Conservation (phyloP, 2,888 invertebrate genomes). For the Cremastinae sp. region DNA sequence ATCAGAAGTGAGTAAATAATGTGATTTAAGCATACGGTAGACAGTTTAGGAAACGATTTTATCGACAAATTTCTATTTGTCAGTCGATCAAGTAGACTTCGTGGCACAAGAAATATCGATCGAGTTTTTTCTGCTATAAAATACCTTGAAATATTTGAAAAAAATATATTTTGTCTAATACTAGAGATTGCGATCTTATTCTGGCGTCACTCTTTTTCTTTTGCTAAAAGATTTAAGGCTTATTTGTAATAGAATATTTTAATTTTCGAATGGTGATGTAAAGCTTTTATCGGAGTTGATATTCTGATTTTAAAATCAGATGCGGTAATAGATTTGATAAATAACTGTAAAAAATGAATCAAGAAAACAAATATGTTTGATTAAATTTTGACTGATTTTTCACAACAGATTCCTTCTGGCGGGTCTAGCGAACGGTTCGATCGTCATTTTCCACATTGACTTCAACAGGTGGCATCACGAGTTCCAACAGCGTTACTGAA, state of each 20-base stretch:
- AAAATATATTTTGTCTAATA: too few species aligned
- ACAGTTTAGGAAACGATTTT: neutral
- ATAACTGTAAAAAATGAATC: neutral
- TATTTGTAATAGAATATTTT: too few species aligned
- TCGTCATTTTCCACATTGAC: conserved; percentile 99
- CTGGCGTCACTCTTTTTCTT: too few species aligned
- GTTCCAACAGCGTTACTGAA: conserved; percentile 95
- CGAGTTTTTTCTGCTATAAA: too few species aligned
- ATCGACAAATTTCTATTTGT: neutral
- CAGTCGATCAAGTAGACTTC: neutral
- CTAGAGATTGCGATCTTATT: too few species aligned
- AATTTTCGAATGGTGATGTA: too few species aligned
- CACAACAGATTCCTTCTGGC: conserved; percentile 95
- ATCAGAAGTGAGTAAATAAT: conserved; percentile 94
- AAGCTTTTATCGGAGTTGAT: too few species aligned
- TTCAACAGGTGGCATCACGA: conserved; percentile 99
- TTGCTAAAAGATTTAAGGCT: too few species aligned
- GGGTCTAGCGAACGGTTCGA: conserved; percentile 97
- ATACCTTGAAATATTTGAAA: too few species aligned
- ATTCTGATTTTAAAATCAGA: too few species aligned
- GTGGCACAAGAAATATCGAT: too few species aligned
- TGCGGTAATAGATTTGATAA: too few species aligned
- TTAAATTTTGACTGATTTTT: neutral
- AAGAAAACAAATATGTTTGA: neutral
- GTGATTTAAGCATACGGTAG: neutral